A percentile compares a stretch with the other conserved stretches of the same genome.
Evolutionary conservation across 2,797 vertebrate genomes (phyloP).

Genomic region (Lacerta bilineata): DNA sequence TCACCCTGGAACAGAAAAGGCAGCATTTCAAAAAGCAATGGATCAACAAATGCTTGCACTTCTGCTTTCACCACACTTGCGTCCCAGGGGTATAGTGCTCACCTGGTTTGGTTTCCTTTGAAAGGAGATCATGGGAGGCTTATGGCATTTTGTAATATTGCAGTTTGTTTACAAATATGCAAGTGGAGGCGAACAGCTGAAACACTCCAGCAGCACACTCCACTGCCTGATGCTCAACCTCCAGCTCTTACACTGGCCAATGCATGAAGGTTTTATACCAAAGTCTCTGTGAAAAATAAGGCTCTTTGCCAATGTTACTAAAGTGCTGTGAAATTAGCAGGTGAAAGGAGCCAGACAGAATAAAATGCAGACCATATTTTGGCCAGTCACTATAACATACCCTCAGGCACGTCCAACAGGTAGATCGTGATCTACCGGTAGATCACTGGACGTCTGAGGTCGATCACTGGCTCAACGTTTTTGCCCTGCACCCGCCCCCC

Average conservation of each 20-base stretch:
- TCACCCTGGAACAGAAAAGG: constrained; percentile 30
- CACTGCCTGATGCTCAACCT: not conserved
- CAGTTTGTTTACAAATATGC: too few species aligned
- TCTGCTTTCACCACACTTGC: too few species aligned
- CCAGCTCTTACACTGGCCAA: not conserved
- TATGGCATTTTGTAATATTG: too few species aligned
- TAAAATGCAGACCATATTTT: not conserved
- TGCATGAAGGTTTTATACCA: not conserved
- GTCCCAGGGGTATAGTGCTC: not conserved
- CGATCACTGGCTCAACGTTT: too few species aligned
- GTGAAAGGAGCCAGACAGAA: not conserved
- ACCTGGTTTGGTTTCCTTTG: too few species aligned
- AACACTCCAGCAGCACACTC: too few species aligned
- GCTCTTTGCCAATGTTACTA: not conserved
- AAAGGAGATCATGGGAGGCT: too few species aligned
- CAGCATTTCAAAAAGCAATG: not conserved
- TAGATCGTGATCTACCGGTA: too few species aligned
- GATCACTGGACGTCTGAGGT: too few species aligned
- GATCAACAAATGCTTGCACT: not conserved
- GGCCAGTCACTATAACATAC: not conserved
- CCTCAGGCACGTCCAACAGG: too few species aligned
- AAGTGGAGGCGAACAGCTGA: too few species aligned
- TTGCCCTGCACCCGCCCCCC: too few species aligned
- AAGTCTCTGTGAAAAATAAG: not conserved
- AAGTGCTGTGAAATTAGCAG: not conserved